A percentile compares a stretch with the other conserved stretches of the same genome.
Evolutionary conservation across 1,140 invertebrate genomes (phyloP).

Genomic region (Drosophila bocqueti): DNA sequence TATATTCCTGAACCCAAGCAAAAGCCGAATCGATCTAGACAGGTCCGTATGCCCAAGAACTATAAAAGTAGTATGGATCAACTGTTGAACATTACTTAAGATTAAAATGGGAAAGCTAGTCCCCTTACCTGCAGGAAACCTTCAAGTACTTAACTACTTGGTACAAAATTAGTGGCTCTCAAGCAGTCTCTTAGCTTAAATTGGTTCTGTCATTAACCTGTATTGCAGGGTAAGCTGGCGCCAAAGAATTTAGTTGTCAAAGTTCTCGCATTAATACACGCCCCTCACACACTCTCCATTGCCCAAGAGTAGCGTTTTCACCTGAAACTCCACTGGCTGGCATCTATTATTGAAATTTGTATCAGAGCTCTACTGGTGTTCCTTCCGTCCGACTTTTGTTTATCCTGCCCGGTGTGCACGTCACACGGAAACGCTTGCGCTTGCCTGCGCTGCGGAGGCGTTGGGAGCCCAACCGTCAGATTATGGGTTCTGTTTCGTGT

Average conservation of each 20-base stretch:
- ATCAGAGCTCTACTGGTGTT: conserved; percentile 57
- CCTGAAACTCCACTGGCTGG: conserved; percentile 22
- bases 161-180: neutral
- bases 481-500: conserved; percentile 62
- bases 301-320: conserved; percentile 17
- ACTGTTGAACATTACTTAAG: neutral
- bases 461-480: conserved; percentile 39
- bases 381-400: conserved; percentile 34
- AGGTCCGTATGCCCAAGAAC: neutral
- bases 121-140: neutral
- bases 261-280: conserved; percentile 47
- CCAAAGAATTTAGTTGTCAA: conserved; percentile 47
- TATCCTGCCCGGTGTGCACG: conserved; percentile 38
- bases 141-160: neutral
- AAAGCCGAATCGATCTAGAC: neutral
- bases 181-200: conserved; percentile 1
- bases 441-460: conserved; percentile 23
- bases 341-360: conserved; percentile 73
- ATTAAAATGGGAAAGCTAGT: too few relatives aligned
- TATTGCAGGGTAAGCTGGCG: conserved; percentile 27
- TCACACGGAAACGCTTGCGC: conserved; percentile 61
- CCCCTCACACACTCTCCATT: neutral
- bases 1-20: neutral
- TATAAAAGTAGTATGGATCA: too few relatives aligned
- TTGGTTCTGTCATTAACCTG: conserved; percentile 6